These are phyloP conservation scores for Mobula birostris DNA, from an alignment of 2,113 vertebrate species.

Conservation along the genomic window DNA sequence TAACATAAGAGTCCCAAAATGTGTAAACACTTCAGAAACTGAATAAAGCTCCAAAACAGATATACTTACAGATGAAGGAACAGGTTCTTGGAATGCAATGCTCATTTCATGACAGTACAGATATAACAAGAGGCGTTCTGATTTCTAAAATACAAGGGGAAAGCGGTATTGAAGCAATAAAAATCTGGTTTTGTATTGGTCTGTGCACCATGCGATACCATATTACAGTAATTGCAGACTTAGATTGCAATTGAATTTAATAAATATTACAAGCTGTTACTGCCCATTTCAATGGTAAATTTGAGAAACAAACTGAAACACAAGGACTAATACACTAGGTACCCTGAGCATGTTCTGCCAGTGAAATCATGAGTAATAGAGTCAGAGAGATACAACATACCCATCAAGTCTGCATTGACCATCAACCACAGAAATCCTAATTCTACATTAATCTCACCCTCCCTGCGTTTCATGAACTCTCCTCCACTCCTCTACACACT, in stretches of 20 bases:
- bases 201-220: neutral
- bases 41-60: neutral
- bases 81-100: slow-evolving; percentile 90
- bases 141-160: slow-evolving; percentile 66
- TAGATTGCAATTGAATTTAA: neutral
- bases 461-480: too few species aligned
- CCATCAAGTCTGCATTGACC: too few species aligned
- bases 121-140: slow-evolving; percentile 90
- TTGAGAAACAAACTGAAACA: too few species aligned
- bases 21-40: neutral
- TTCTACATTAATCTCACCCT: too few species aligned
- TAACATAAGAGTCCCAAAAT: neutral
- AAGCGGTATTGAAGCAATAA: slow-evolving; percentile 35
- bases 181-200: neutral
- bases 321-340: too few species aligned
- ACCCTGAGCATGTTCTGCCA: too few species aligned
- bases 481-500: too few species aligned
- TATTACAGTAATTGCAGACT: neutral
- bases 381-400: too few species aligned
- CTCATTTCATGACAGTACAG: slow-evolving; percentile 94
- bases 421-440: too few species aligned
- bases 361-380: too few species aligned
- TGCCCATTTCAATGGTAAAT: too few species aligned
- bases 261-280: neutral
- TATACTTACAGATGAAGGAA: slow-evolving; percentile 82